Evolutionary conservation across 2,888 invertebrate genomes (phyloP).

Genomic region (Lepidonotus clava): DNA sequence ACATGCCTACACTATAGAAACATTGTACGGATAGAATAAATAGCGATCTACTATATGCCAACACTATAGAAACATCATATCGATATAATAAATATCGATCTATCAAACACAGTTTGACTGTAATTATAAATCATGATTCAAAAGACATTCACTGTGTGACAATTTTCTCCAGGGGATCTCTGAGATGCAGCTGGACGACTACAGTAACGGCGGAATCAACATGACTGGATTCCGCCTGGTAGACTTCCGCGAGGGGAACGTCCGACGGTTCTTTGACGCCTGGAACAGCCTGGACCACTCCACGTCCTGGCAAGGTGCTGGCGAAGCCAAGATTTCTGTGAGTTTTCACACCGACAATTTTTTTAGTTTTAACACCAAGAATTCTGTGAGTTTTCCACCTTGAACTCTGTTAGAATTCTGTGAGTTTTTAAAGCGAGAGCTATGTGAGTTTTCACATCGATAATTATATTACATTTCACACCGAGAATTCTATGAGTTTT

Average conservation of each 20-base stretch:
- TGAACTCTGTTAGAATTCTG: no score
- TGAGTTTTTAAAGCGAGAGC: no score
- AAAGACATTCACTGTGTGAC: neutral
- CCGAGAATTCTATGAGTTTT: no score
- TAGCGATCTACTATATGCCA: no score
- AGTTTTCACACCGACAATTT: no score
- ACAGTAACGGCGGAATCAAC: conserved; percentile 65
- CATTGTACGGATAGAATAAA: no score
- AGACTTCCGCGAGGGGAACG: conserved; percentile 81
- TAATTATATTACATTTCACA: no score
- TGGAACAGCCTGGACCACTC: conserved; percentile 91
- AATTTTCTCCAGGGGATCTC: conserved; percentile 60
- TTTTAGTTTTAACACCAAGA: no score
- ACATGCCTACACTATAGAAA: no score
- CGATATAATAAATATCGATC: neutral
- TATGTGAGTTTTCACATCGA: no score
- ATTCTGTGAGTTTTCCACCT: no score
- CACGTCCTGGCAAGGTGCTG: conserved; percentile 86
- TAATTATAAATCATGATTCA: neutral
- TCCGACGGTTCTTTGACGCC: conserved; percentile 92
- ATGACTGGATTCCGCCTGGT: conserved; percentile 64
- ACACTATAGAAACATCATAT: no score
- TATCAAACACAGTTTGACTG: neutral
- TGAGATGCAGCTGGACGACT: conserved; percentile 62
- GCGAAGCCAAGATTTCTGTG: conserved; percentile 93